phyloP scores from a whole-genome alignment of 2,888 invertebrate species.

The Busseola fusca region DNA sequence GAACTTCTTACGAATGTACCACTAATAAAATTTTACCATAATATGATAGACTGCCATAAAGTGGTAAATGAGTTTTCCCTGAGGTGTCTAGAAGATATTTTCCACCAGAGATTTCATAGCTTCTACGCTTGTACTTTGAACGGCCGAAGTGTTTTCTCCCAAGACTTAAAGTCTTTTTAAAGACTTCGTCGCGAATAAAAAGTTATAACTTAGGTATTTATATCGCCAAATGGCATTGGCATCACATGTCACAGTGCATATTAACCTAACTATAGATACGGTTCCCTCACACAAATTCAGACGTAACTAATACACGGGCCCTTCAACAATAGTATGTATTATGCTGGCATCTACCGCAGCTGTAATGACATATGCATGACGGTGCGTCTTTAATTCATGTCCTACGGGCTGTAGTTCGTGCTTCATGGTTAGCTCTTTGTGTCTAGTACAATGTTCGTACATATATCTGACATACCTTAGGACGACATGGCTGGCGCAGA shows the following conservation, averaged over 20 bases:
- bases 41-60: not conserved
- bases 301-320: slow-evolving; percentile 7
- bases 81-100: not conserved
- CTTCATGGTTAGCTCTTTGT: slow-evolving; percentile 22
- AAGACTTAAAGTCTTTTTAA: not conserved
- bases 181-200: not conserved
- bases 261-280: too few species aligned
- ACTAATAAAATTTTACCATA: not conserved
- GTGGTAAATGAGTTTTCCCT: not conserved
- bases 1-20: not conserved
- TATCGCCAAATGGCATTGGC: not conserved
- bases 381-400: slow-evolving; percentile 41
- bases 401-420: slow-evolving; percentile 1
- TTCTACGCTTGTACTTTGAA: not conserved
- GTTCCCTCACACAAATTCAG: not conserved
- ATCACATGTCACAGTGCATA: not conserved
- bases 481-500: too few species aligned
- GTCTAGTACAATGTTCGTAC: not conserved
- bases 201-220: not conserved
- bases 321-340: slow-evolving; percentile 8
- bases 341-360: not conserved
- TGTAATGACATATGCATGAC: slow-evolving; percentile 40
- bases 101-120: not conserved
- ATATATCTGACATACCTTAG: not conserved
- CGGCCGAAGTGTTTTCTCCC: not conserved